Conservation (phyloP, 2,888 invertebrate species). For the Anaspis maculata region DNA sequence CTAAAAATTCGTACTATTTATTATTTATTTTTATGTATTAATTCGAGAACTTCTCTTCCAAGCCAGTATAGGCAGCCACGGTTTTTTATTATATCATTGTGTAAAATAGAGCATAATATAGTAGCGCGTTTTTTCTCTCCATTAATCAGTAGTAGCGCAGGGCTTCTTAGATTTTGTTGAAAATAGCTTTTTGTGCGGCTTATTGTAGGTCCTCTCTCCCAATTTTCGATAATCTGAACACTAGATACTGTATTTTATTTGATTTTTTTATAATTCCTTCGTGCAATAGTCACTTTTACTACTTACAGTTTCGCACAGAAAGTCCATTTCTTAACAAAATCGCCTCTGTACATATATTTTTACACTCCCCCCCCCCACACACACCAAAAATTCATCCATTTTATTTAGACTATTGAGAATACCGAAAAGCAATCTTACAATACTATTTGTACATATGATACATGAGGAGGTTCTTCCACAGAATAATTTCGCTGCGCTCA, state of each 20-base stretch:
- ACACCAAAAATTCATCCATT: too few species aligned
- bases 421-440: slow-evolving; percentile 31
- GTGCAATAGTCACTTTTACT: slow-evolving; percentile 10
- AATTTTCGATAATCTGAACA: too few species aligned
- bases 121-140: slow-evolving; percentile 19
- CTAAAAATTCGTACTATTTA: slow-evolving; percentile 17
- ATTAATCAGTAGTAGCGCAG: slow-evolving; percentile 10
- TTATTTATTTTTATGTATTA: slow-evolving; percentile 22
- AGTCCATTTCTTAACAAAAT: slow-evolving; percentile 10
- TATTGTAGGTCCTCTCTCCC: too few species aligned
- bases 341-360: slow-evolving; percentile 30
- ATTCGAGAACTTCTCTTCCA: slow-evolving; percentile 24
- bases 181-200: slow-evolving; percentile 7
- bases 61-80: slow-evolving; percentile 26
- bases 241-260: too few species aligned
- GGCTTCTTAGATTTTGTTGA: slow-evolving; percentile 8
- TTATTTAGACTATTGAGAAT: slow-evolving; percentile 19
- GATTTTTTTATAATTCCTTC: too few species aligned
- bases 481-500: slow-evolving; percentile 14
- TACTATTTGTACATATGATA: slow-evolving; percentile 27
- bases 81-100: too few species aligned
- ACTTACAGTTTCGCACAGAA: slow-evolving; percentile 4
- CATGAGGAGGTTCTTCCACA: slow-evolving; percentile 27
- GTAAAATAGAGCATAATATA: slow-evolving; percentile 20
- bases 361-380: too few species aligned